These are phyloP conservation scores for Lacanobia wlatinum DNA, from an alignment of 2,888 invertebrate species.

Conservation along the genomic window DNA sequence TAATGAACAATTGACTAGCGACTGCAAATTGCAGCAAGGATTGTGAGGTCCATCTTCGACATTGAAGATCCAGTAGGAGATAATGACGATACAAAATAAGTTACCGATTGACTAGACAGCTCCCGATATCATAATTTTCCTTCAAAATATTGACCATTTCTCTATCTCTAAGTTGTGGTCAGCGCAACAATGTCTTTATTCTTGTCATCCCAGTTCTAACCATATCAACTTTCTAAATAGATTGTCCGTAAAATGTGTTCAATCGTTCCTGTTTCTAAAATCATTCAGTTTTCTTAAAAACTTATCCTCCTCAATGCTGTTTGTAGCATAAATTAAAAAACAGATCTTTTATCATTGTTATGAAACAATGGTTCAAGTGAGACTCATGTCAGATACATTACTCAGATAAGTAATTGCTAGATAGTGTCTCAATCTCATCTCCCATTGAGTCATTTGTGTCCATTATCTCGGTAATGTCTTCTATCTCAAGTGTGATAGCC, in stretches of 20 bases:
- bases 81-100: background rate
- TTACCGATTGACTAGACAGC: background rate
- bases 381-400: conserved; percentile 41
- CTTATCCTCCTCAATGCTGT: background rate
- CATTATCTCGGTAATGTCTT: conserved; percentile 63
- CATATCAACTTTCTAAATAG: background rate
- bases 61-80: background rate
- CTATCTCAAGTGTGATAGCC: conserved; percentile 65
- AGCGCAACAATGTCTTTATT: background rate
- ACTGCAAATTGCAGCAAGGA: background rate
- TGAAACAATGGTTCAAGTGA: conserved; percentile 56
- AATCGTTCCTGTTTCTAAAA: background rate
- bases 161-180: background rate
- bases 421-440: conserved; percentile 67
- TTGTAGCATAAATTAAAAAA: conserved; percentile 31
- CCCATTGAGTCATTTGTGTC: conserved; percentile 67
- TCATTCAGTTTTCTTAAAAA: background rate
- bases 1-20: background rate
- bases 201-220: background rate
- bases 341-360: conserved; percentile 42
- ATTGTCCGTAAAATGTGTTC: background rate
- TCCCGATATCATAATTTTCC: background rate
- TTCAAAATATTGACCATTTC: background rate
- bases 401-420: conserved; percentile 64
- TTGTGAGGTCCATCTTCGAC: background rate